Percentiles rank a stretch among this genome's conserved stretches.
Evolutionary conservation across 1,140 invertebrate genomes (phyloP).

Genomic region (Atta cephalotes): DNA sequence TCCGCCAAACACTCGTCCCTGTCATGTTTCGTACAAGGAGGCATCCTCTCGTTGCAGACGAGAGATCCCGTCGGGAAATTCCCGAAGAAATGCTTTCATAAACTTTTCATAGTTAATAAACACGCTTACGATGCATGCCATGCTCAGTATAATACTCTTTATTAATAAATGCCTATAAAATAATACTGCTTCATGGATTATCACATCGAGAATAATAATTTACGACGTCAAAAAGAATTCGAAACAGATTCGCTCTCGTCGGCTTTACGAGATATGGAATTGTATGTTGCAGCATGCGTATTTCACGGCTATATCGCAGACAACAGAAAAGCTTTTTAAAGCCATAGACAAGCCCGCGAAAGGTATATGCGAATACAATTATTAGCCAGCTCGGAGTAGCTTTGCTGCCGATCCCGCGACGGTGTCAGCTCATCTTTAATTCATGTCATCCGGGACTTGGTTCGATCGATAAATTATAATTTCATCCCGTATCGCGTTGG

Average conservation of each 20-base stretch:
- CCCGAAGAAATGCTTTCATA: slow-evolving; percentile 28
- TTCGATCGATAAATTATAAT: slow-evolving; percentile 86
- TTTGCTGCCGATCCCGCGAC: slow-evolving; percentile 72
- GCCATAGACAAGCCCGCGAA: slow-evolving; percentile 62
- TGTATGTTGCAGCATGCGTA: slow-evolving; percentile 7
- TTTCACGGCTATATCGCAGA: slow-evolving; percentile 38
- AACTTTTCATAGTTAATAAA: slow-evolving; percentile 56
- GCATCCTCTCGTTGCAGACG: background rate
- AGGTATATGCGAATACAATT: slow-evolving; percentile 77
- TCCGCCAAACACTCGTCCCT: slow-evolving; percentile 16
- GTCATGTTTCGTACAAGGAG: slow-evolving; percentile 8
- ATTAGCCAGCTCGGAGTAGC: slow-evolving; percentile 75
- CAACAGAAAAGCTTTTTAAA: slow-evolving; percentile 61
- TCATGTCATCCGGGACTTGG: slow-evolving; percentile 84
- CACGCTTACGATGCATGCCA: slow-evolving; percentile 9
- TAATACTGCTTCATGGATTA: slow-evolving; percentile 19
- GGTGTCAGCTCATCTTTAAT: slow-evolving; percentile 84
- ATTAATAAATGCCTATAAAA: slow-evolving; percentile 42
- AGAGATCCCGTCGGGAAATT: slow-evolving; percentile 7
- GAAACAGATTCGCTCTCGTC: slow-evolving; percentile 20
- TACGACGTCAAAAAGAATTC: slow-evolving; percentile 20
- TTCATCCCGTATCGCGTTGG: slow-evolving; percentile 79
- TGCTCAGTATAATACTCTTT: slow-evolving; percentile 6
- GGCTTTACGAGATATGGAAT: slow-evolving; percentile 52
- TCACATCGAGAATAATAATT: slow-evolving; percentile 16